Percentiles rank a stretch among this genome's conserved stretches.
Evolutionary conservation across 35 echinoderm and acorn worm species (phyloP).

Genomic region (Lytechinus variegatus): DNA sequence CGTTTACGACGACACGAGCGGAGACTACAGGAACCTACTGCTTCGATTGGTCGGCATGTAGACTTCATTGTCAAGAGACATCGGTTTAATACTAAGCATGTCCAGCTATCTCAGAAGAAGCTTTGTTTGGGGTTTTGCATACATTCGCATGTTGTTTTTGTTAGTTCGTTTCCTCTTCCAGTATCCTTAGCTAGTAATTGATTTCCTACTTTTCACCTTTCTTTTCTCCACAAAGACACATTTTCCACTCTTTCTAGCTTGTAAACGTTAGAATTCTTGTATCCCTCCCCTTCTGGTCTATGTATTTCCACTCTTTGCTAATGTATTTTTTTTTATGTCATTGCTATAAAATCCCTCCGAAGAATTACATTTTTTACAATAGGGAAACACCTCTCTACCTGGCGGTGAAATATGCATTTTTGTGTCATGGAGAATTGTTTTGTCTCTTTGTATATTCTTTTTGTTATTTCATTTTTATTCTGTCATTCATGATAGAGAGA

Average conservation of each 20-base stretch:
- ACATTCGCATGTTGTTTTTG: background rate
- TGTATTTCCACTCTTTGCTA: background rate
- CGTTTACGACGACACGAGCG: slow-evolving; percentile 56
- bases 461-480: too few relatives aligned
- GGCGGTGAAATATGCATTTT: too few relatives aligned
- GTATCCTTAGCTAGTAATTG: background rate
- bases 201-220: too few relatives aligned
- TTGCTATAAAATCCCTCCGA: background rate
- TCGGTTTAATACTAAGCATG: background rate
- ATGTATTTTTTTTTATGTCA: background rate
- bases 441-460: too few relatives aligned
- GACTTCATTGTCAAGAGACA: background rate
- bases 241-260: background rate
- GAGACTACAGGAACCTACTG: slow-evolving; percentile 43
- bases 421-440: too few relatives aligned
- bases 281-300: background rate
- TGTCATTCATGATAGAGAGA: too few relatives aligned
- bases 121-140: background rate
- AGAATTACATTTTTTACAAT: background rate
- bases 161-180: background rate
- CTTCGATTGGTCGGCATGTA: slow-evolving; percentile 47
- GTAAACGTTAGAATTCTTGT: background rate
- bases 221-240: too few relatives aligned
- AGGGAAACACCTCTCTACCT: too few relatives aligned
- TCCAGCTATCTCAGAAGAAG: background rate